These are phyloP conservation scores for Chloroclystis v-ata DNA, from an alignment of 2,888 invertebrate species.

Conservation along the genomic window DNA sequence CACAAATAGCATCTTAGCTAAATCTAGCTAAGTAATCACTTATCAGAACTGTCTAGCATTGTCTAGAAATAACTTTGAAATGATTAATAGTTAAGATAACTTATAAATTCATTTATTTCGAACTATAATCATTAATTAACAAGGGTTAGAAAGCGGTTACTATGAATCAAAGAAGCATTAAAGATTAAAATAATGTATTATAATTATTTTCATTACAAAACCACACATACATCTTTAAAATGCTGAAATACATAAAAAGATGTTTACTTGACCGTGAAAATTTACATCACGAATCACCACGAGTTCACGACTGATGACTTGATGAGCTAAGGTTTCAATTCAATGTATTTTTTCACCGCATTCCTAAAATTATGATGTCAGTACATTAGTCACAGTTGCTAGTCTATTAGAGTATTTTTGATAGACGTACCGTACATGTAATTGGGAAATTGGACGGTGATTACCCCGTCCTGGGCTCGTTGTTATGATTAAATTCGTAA, in stretches of 20 bases:
- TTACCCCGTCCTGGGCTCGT: slow-evolving; percentile 22
- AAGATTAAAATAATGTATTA: too few relatives aligned
- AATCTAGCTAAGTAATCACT: too few relatives aligned
- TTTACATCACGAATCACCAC: slow-evolving; percentile 22
- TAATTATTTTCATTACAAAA: too few relatives aligned
- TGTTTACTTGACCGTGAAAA: slow-evolving; percentile 33
- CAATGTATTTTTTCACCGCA: slow-evolving; percentile 35
- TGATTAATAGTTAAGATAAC: too few relatives aligned
- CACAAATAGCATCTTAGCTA: too few relatives aligned
- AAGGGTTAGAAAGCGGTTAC: too few relatives aligned
- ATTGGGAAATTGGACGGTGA: slow-evolving; percentile 27
- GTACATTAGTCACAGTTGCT: slow-evolving; percentile 12
- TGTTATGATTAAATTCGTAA: slow-evolving; percentile 31
- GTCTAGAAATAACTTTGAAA: too few relatives aligned
- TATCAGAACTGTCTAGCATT: too few relatives aligned
- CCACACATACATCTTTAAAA: too few relatives aligned
- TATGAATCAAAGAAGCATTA: too few relatives aligned
- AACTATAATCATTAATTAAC: too few relatives aligned
- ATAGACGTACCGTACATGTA: slow-evolving; percentile 21
- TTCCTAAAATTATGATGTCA: slow-evolving; percentile 40
- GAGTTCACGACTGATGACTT: slow-evolving; percentile 10
- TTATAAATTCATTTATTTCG: too few relatives aligned
- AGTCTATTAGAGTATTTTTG: slow-evolving; percentile 17
- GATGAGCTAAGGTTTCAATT: slow-evolving; percentile 42
- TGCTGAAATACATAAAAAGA: slow-evolving; percentile 12